Base-by-base conservation (phyloP, 2,888 invertebrate genomes). In the Agonopterix subpropinquella region DNA sequence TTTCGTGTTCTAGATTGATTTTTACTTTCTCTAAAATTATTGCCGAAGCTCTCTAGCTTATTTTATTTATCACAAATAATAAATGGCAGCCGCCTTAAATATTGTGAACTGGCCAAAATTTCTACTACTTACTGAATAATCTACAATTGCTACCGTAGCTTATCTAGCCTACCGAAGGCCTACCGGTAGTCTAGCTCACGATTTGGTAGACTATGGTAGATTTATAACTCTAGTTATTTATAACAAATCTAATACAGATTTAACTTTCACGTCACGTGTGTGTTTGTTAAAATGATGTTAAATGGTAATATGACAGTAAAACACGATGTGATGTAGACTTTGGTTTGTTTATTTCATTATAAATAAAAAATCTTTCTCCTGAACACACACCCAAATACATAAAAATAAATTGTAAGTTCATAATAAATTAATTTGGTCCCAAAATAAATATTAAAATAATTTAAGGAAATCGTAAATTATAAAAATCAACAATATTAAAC, bases 401-500 rank as follows among this genome's bases (percentile, higher is more conserved):
- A 83, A 87, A 64, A 70, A 72, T 67, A 74, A 67, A 67, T 58
- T 67, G 79, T 67, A 82, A 79, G 77, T 75, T 81, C 70, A 78
- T 77, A 87, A 88, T 87, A 88, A 88, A 87, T 84, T 84, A 85
- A 85, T 88, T 89, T 89, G 85, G 84, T 89, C 89, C 87, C 88
- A 75, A 87, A 86, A 89, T 87, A 86, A 87, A 86, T 86, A 82
- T 80, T 72, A 68, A 80, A 80, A 85, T 80, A 82, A 80, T 80
- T 78, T 82, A 81, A 81, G 65, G 70, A 74, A 79, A 77, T 73
- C 67, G 69, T 73, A 77, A 77, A 70, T 69, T 68, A 73, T 78
- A 79, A 71, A 73, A 77, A 81, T 52, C 77, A 84, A 85, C 77
- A 81, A 78, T 70, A 71, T 73, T 75, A 78, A 82, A 77, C 70